phyloP scores from a whole-genome alignment of 2,888 invertebrate genomes.

The Lysandra bellargus region DNA sequence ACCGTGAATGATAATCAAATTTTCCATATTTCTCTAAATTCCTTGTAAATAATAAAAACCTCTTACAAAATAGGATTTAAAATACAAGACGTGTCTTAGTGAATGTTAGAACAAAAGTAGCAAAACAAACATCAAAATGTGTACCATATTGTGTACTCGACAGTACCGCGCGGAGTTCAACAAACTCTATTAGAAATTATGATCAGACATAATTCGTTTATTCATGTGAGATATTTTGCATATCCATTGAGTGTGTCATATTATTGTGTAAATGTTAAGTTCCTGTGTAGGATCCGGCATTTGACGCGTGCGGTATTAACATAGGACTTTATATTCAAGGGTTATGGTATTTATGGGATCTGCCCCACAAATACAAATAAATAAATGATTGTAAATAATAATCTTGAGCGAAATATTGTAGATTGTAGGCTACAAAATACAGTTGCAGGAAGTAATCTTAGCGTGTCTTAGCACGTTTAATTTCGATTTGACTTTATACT shows the following conservation, averaged over 20 bases:
- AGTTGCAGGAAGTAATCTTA: too few species aligned
- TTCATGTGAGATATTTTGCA: slow-evolving; percentile 68
- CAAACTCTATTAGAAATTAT: slow-evolving; percentile 31
- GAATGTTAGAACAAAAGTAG: background rate
- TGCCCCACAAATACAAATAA: slow-evolving; percentile 3
- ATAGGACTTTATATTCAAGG: slow-evolving; percentile 42
- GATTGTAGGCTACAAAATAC: background rate
- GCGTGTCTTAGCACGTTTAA: too few species aligned
- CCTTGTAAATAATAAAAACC: too few species aligned
- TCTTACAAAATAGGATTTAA: too few species aligned
- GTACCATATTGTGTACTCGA: background rate
- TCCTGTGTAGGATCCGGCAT: slow-evolving; percentile 40
- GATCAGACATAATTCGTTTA: slow-evolving; percentile 46
- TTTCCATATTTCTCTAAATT: too few species aligned
- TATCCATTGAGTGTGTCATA: slow-evolving; percentile 62
- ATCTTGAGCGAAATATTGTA: background rate
- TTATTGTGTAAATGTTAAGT: slow-evolving; percentile 64
- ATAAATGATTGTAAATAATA: background rate
- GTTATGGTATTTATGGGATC: slow-evolving; percentile 27
- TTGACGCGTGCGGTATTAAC: slow-evolving; percentile 47
- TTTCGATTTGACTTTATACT: too few species aligned
- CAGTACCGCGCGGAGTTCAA: slow-evolving; percentile 34
- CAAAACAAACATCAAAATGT: background rate
- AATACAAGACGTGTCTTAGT: too few species aligned
- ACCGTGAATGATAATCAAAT: too few species aligned